Base-by-base conservation (phyloP, 2,888 invertebrate genomes). In the Hedya salicella region DNA sequence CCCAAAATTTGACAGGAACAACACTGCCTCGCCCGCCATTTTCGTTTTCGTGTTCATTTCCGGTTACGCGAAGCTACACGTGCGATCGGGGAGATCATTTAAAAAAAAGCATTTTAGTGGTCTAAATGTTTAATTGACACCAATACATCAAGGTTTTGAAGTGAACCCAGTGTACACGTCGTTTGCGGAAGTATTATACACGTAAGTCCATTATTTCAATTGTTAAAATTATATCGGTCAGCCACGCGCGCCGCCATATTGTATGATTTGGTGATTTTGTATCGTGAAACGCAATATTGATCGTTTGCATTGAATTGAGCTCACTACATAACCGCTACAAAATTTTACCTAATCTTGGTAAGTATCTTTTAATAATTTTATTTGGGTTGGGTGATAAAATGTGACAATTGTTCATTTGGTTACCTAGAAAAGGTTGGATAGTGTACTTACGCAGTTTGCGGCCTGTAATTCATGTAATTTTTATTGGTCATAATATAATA, bases 241-340 rank as follows among this genome's bases (percentile, higher is more conserved):
- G 30, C 46, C 60, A 52, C 46, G 65, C 59, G 30, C 17, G 40
- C 60, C 65, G 65, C 65, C 65, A 65, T 65, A 53, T 65, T 65
- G 60, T 53, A 46, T 48, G 30, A 59, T 59, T 59, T 46, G 48
- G 40, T 54, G 30, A n/a, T 39, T 25, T 63, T 39, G 17, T 30
- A 25, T 48, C 62, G 17, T 40, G 59, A 21, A 13, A 36, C n/a
- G 44, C 39, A 25, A 11, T 59, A 64, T 64, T 50, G 64, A 62
- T 60, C 56, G 49, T 36, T 25, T 42, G 40, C 32, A 39, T 25
- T 30, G 30, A 32, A 46, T 32, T 44, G 1, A 56, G 16, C 13
- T n/a, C 42, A 3, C 32, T 49, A 32, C 32, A 16, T 14, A 40
- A 49, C 36, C 14, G 48, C n/a, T 3, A 3, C 32, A 9, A 6